Evolutionary conservation across 2,888 invertebrate species (phyloP).

Genomic region (Agrochola lychnidis): DNA sequence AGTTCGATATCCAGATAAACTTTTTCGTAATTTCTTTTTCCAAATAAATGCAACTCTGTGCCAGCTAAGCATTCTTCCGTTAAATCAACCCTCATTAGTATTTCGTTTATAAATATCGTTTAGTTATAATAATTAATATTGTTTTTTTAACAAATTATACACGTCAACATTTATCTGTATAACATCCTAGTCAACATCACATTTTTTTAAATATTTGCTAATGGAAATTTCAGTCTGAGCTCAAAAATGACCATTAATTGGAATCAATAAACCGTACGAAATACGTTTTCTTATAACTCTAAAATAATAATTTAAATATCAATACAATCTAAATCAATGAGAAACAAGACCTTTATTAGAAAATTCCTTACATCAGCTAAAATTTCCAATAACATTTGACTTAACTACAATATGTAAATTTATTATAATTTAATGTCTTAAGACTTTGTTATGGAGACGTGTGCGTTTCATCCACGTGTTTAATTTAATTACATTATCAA

Average conservation of each 20-base stretch:
- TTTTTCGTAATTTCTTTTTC: constrained; percentile 31
- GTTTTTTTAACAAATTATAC: constrained; percentile 86
- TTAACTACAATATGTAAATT: constrained; percentile 68
- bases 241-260: neutral
- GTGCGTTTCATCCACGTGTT: constrained; percentile 89
- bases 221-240: constrained; percentile 59
- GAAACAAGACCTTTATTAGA: neutral
- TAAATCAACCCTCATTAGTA: constrained; percentile 70
- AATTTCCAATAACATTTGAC: constrained; percentile 60
- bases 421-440: constrained; percentile 66
- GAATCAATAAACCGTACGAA: constrained; percentile 10
- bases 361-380: constrained; percentile 28
- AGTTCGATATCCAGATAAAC: constrained; percentile 32
- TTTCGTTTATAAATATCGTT: constrained; percentile 73
- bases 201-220: constrained; percentile 81
- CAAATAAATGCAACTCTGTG: constrained; percentile 46
- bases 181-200: constrained; percentile 88
- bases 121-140: constrained; percentile 71
- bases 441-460: constrained; percentile 78
- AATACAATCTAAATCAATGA: constrained; percentile 6
- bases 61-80: constrained; percentile 46
- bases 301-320: neutral
- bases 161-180: constrained; percentile 84
- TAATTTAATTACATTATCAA: constrained; percentile 71
- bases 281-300: neutral